Percentiles rank a stretch among this genome's conserved stretches.
Evolutionary conservation across 1,140 invertebrate species (phyloP).

Genomic region (Hyles euphorbiae): DNA sequence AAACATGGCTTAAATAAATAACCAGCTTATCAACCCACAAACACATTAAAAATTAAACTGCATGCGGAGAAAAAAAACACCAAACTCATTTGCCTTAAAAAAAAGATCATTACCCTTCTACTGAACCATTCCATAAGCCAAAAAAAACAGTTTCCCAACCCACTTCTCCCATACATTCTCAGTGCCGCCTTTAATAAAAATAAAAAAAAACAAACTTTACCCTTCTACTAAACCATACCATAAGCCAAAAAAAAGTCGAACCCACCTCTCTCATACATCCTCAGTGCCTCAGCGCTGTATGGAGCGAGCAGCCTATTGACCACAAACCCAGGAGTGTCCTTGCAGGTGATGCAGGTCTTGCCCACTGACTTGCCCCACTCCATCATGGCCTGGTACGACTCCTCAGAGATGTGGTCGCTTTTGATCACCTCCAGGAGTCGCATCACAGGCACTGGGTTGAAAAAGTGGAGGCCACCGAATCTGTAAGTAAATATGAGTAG

Average conservation of each 20-base stretch:
- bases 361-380: slow-evolving; percentile 87
- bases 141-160: too few relatives aligned
- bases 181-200: too few relatives aligned
- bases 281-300: slow-evolving; percentile 84
- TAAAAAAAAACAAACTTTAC: too few relatives aligned
- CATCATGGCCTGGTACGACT: slow-evolving; percentile 83
- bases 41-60: too few relatives aligned
- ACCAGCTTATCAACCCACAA: too few relatives aligned
- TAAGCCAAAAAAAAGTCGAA: not conserved
- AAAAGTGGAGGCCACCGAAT: slow-evolving; percentile 86
- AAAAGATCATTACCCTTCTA: too few relatives aligned
- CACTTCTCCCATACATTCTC: too few relatives aligned
- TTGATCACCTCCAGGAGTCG: slow-evolving; percentile 89
- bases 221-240: too few relatives aligned
- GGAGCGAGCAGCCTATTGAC: slow-evolving; percentile 90
- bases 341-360: slow-evolving; percentile 88
- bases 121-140: too few relatives aligned
- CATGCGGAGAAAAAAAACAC: too few relatives aligned
- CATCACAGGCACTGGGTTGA: slow-evolving; percentile 95
- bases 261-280: slow-evolving; percentile 88
- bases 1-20: too few relatives aligned
- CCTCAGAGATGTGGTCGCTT: slow-evolving; percentile 83
- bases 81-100: too few relatives aligned
- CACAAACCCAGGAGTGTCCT: slow-evolving; percentile 92
- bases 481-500: slow-evolving; percentile 77